Evolutionary conservation across 2,888 invertebrate species (phyloP).

Genomic region (Sinodicranocentrus sp.): DNA sequence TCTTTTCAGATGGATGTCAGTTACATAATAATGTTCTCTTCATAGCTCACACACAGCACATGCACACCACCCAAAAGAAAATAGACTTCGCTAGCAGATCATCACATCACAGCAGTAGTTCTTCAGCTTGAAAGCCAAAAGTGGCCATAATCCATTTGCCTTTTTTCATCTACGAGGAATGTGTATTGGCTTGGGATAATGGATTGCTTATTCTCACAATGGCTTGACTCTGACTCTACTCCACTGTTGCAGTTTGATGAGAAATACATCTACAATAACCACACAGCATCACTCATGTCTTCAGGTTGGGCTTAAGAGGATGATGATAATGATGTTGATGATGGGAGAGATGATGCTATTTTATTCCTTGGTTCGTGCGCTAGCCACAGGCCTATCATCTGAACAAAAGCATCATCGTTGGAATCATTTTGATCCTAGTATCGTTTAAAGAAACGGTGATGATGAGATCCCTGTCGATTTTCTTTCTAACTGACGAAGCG

Average conservation of each 20-base stretch:
- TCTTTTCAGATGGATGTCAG: slow-evolving; percentile 9
- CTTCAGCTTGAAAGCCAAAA: neutral
- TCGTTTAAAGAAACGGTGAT: no score
- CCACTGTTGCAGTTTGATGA: no score
- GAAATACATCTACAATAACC: neutral
- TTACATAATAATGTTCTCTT: slow-evolving; percentile 11
- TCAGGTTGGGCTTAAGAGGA: neutral
- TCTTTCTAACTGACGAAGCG: no score
- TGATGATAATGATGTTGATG: neutral
- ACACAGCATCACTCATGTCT: neutral
- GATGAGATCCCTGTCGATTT: no score
- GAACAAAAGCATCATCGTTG: neutral
- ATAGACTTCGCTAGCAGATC: neutral
- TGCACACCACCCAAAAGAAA: neutral
- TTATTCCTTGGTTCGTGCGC: neutral
- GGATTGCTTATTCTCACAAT: no score
- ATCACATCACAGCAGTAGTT: neutral
- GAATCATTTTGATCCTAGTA: no score
- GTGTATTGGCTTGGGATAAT: no score
- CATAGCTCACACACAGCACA: neutral
- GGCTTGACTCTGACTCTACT: no score
- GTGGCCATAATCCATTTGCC: slow-evolving; percentile 6
- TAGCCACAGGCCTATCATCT: neutral
- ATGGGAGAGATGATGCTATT: neutral
- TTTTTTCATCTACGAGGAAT: neutral